Conservation (phyloP, 2,888 invertebrate genomes). For the Ceriagrion tenellum region DNA sequence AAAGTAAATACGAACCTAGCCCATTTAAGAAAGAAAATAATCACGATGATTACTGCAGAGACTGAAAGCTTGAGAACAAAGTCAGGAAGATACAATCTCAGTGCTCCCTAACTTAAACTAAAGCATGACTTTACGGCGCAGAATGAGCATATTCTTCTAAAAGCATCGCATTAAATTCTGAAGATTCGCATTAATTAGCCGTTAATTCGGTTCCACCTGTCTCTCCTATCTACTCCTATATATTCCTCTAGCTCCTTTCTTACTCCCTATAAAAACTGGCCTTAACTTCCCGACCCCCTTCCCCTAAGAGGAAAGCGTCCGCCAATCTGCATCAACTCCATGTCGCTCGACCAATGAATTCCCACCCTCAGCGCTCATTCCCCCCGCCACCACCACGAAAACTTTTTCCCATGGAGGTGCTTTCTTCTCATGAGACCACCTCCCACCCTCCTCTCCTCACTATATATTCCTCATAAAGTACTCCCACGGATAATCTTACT, state of each 20-base stretch:
- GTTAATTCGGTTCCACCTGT: neutral
- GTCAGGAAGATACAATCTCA: neutral
- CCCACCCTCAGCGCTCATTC: neutral
- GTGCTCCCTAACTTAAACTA: neutral
- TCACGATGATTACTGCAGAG: neutral
- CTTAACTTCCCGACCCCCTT: neutral
- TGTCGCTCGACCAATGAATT: neutral
- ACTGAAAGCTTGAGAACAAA: neutral
- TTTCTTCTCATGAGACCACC: conserved; percentile 11
- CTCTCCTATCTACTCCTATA: neutral
- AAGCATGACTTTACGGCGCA: neutral
- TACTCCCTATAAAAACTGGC: neutral
- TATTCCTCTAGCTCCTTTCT: neutral
- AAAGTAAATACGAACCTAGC: neutral
- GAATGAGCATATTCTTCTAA: neutral
- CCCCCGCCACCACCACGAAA: neutral
- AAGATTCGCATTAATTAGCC: neutral
- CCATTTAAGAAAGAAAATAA: neutral
- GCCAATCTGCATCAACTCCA: neutral
- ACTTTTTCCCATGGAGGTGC: neutral
- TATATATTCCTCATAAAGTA: neutral
- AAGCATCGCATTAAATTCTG: neutral
- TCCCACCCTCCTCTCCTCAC: neutral
- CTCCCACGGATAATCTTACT: conserved; percentile 32
- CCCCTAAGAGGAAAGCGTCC: neutral